phyloP scores from a whole-genome alignment of 2,797 vertebrate species.

The Hemibagrus guttatus region DNA sequence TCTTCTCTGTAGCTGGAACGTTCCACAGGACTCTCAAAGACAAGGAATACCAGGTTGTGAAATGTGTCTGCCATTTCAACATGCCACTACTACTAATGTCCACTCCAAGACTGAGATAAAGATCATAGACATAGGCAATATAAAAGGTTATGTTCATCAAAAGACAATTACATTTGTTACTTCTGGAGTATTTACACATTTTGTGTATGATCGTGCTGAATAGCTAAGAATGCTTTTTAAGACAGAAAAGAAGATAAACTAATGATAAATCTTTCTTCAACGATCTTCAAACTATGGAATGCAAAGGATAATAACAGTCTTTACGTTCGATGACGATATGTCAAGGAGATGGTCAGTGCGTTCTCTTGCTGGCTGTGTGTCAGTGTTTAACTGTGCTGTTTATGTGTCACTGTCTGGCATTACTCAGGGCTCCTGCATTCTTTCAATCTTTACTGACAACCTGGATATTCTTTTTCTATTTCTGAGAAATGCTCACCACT shows the following conservation, averaged over 20 bases:
- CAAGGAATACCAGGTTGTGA: constrained; percentile 31
- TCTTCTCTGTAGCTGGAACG: constrained; percentile 34
- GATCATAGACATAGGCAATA: not conserved
- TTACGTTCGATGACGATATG: not conserved
- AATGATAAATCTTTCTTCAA: not conserved
- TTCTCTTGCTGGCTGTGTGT: not conserved
- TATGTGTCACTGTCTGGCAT: constrained; percentile 5
- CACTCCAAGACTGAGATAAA: not conserved
- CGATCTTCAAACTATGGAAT: not conserved
- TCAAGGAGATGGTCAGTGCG: not conserved
- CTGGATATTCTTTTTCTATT: not conserved
- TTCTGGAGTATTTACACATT: not conserved
- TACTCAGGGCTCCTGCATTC: not conserved
- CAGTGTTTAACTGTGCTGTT: constrained; percentile 19
- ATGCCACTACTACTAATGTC: not conserved
- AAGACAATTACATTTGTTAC: not conserved
- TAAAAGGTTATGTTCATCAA: not conserved
- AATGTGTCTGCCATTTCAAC: not conserved
- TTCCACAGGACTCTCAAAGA: constrained; percentile 29
- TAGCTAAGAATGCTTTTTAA: not conserved
- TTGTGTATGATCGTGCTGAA: not conserved
- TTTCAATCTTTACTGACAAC: constrained; percentile 20
- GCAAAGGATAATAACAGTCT: not conserved
- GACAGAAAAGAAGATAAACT: not conserved
- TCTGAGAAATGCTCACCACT: constrained; percentile 6